Base-by-base conservation (phyloP, 2,888 invertebrate genomes). In the Drosophila barbarae region DNA sequence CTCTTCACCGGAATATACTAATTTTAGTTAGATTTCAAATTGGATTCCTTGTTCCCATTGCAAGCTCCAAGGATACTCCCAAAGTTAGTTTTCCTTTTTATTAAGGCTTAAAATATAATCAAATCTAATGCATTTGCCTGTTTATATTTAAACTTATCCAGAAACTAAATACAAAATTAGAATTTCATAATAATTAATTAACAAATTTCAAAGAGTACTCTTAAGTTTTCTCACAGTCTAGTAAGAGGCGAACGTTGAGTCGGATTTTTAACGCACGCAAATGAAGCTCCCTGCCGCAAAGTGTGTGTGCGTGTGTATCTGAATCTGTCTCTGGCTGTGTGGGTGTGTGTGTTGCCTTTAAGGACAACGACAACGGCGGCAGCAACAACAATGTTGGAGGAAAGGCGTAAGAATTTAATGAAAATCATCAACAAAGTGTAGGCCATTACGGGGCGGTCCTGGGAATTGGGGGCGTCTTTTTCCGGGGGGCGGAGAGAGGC, bases 371-470 rank as follows among this genome's bases (percentile, higher is more conserved):
- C 60, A 70, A 63, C 53, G 32, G 52, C 50, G 54, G 13, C 26
- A 26, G 34, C 69, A 69, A 67, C 74, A 77, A 70, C 77, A 77
- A 58, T 64, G 79, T 79, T 79, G 67, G 65, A 74, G 79, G 74
- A 72, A 86, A 81, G 72, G 74, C 80, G 84, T 85, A 84, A 76
- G 85, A 78, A 83, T 86, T 83, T 83, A 85, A 86, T 86, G 84
- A 84, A 84, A 84, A 85, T 77, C 84, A 84, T 83, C 79, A 87
- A 82, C 83, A 76, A 78, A 82, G 73, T 76, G 84, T 60, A 51
- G 67, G 58, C 72, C 66, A 70, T 69, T 72, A 64, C 54, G 44
- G 51, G 32, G 41, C 38, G 51, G n/a, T 21, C 23, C 41, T 36
- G 64, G 47, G 57, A 59, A 59, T 39, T 46, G 44, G 32, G 28